Evolutionary conservation across 2,113 vertebrate genomes (phyloP).

Genomic region (Antechinus flavipes): DNA sequence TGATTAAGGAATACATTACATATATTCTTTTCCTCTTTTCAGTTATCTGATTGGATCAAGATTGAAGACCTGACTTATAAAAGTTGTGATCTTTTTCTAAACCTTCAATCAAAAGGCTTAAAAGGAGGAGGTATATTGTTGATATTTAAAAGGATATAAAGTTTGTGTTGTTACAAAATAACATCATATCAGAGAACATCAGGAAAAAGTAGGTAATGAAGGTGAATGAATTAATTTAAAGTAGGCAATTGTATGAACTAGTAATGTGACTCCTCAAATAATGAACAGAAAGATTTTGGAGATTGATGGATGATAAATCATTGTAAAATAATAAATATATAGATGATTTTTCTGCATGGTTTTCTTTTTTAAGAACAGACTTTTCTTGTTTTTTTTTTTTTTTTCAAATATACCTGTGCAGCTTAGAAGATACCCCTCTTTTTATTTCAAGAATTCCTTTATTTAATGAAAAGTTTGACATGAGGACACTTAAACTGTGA

Average conservation of each 20-base stretch:
- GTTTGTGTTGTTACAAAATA: not conserved
- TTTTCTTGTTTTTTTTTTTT: not conserved
- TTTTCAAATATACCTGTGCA: not conserved
- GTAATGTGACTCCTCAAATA: not conserved
- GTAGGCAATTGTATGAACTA: not conserved
- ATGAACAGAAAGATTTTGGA: not conserved
- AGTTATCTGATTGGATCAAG: constrained; percentile 87
- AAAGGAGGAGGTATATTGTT: constrained; percentile 93
- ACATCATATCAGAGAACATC: not conserved
- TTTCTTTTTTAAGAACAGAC: constrained; percentile 19
- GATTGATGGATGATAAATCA: not conserved
- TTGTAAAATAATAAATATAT: not conserved
- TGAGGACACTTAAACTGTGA: not conserved
- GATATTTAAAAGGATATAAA: constrained; percentile 6
- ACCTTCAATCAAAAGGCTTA: constrained; percentile 92
- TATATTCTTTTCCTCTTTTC: constrained; percentile 71
- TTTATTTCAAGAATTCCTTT: constrained; percentile 49
- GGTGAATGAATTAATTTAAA: not conserved
- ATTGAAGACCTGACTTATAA: constrained; percentile 85
- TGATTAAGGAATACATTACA: not conserved
- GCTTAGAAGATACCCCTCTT: no score
- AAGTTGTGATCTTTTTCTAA: constrained; percentile 88
- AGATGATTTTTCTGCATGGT: not conserved
- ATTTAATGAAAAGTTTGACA: constrained; percentile 35
- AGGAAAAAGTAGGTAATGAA: not conserved